phyloP scores from a whole-genome alignment of 2,113 vertebrate genomes.

The Eretmochelys imbricata region DNA sequence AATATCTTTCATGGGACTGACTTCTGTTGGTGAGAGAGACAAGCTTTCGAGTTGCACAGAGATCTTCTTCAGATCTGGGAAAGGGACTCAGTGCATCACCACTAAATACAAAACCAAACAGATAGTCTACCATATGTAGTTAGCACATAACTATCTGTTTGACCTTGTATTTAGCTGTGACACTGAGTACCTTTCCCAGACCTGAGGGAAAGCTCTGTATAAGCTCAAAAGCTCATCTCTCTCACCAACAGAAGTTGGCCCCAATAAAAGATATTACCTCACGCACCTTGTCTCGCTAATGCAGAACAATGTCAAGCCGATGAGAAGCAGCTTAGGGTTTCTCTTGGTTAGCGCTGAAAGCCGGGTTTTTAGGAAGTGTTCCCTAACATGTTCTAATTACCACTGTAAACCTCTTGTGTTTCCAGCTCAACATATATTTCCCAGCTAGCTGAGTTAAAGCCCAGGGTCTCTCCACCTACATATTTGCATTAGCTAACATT shows the following conservation, averaged over 20 bases:
- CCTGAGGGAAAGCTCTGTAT: not conserved
- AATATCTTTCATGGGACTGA: not conserved
- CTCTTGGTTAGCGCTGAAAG: not conserved
- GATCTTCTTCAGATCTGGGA: not conserved
- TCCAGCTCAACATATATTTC: no score
- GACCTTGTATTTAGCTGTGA: not conserved
- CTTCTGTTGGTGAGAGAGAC: not conserved
- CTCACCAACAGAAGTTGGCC: not conserved
- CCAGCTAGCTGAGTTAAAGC: not conserved
- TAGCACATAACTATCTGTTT: not conserved
- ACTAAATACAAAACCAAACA: not conserved
- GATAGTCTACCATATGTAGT: not conserved
- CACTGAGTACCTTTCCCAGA: not conserved
- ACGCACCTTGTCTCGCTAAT: not conserved
- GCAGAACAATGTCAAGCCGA: not conserved
- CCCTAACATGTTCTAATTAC: not conserved
- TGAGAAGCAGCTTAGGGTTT: not conserved
- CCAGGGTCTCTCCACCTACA: not conserved
- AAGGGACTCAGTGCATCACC: not conserved
- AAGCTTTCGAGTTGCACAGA: not conserved
- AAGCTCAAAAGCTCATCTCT: not conserved
- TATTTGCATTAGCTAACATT: not conserved
- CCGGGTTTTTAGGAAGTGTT: not conserved
- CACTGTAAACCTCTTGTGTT: fast-evolving
- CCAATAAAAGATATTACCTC: not conserved